phyloP scores from a whole-genome alignment of 2,888 invertebrate species.

The Lasius fuliginosus region DNA sequence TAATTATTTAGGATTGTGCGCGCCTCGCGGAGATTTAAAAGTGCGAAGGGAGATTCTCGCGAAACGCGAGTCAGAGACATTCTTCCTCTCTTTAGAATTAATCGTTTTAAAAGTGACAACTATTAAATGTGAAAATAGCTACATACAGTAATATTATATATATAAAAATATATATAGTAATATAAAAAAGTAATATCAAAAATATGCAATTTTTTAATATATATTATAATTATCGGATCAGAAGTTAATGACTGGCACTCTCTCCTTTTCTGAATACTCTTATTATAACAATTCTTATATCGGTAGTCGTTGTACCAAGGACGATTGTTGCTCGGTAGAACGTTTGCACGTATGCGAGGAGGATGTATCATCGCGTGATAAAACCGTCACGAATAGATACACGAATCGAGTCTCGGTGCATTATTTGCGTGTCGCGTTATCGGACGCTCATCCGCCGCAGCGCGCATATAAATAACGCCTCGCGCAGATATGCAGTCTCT shows the following conservation, averaged over 20 bases:
- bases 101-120: background rate
- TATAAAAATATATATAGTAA: no score
- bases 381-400: background rate
- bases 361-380: constrained; percentile 38
- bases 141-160: no score
- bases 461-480: constrained; percentile 78
- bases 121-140: no score
- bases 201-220: no score
- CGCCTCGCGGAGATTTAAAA: background rate
- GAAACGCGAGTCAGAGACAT: background rate
- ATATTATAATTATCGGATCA: background rate
- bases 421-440: constrained; percentile 80
- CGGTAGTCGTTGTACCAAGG: background rate
- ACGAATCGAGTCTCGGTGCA: constrained; percentile 54
- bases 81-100: background rate
- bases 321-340: background rate
- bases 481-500: constrained; percentile 65
- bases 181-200: no score
- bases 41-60: background rate
- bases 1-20: background rate
- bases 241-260: background rate
- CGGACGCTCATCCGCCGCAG: constrained; percentile 78
- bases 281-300: background rate
- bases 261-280: background rate
- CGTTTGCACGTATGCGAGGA: background rate